Evolutionary conservation across 2,797 vertebrate species (phyloP).

Genomic region (Liasis olivaceus): DNA sequence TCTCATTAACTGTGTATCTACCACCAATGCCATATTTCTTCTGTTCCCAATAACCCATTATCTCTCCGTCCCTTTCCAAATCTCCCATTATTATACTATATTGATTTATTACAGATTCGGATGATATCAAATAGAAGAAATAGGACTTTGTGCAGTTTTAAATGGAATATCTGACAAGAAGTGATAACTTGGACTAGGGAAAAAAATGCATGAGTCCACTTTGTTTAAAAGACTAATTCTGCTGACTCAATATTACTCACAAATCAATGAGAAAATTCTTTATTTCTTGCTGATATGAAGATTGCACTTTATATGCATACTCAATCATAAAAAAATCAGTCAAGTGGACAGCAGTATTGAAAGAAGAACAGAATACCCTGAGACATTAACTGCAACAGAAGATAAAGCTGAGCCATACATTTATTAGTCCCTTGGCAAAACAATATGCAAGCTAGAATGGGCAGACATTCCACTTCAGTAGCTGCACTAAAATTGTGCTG

Average conservation of each 20-base stretch:
- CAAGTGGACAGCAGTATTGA: background rate
- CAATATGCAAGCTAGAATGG: background rate
- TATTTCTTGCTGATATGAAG: background rate
- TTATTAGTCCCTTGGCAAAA: conserved; percentile 9
- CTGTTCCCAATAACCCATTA: background rate
- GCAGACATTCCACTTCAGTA: conserved; percentile 10
- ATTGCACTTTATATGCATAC: background rate
- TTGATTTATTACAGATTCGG: conserved; percentile 18
- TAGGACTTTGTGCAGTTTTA: background rate
- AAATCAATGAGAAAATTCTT: conserved; percentile 4
- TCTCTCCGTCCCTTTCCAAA: background rate
- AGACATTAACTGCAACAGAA: conserved; percentile 19
- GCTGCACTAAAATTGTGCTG: conserved; percentile 10
- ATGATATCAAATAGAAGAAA: background rate
- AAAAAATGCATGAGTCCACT: background rate
- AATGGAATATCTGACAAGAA: background rate
- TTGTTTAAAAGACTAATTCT: conserved; percentile 1
- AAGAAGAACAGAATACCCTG: background rate
- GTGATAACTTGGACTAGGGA: background rate
- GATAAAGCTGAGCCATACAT: background rate
- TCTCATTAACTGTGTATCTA: background rate
- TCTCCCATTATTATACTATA: background rate
- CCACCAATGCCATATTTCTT: background rate
- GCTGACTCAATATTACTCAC: background rate
- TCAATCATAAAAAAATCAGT: conserved; percentile 20